phyloP scores from a whole-genome alignment of 2,113 vertebrate species.

The Excalfactoria chinensis region DNA sequence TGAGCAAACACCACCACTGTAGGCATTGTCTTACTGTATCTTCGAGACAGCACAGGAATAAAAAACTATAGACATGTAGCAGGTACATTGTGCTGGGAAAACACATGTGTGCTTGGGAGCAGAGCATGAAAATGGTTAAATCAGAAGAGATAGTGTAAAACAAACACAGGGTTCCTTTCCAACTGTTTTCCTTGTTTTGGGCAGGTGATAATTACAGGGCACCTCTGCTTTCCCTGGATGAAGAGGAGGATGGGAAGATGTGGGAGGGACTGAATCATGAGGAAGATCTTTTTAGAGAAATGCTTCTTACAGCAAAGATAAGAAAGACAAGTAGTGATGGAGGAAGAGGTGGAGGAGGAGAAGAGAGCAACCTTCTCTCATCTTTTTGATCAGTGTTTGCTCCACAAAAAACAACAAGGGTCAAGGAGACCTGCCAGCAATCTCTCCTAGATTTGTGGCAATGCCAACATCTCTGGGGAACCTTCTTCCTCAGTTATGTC shows the following conservation, averaged over 20 bases:
- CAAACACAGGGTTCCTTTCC: constrained; percentile 24
- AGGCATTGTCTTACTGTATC: neutral
- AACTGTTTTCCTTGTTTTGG: constrained; percentile 15
- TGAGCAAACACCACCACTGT: neutral
- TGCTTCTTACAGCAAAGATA: neutral
- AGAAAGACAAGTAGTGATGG: neutral
- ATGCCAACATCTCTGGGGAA: neutral
- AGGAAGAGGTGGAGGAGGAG: neutral
- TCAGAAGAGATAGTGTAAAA: neutral
- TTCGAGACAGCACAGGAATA: neutral
- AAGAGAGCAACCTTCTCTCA: neutral
- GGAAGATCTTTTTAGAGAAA: constrained; percentile 21
- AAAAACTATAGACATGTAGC: neutral
- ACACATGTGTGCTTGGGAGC: neutral
- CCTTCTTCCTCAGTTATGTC: neutral
- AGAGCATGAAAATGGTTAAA: neutral
- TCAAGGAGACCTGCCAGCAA: neutral
- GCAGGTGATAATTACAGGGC: constrained; percentile 39
- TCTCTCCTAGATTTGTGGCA: accelerated
- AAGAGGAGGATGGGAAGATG: constrained; percentile 15
- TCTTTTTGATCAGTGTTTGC: neutral
- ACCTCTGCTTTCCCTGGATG: constrained; percentile 6
- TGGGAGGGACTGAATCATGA: constrained; percentile 7
- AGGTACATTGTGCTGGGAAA: neutral
- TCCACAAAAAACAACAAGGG: neutral